Percentiles rank a stretch among this genome's conserved stretches.
Conservation (phyloP, 2,888 invertebrate species). For the Leucozona laternaria region DNA sequence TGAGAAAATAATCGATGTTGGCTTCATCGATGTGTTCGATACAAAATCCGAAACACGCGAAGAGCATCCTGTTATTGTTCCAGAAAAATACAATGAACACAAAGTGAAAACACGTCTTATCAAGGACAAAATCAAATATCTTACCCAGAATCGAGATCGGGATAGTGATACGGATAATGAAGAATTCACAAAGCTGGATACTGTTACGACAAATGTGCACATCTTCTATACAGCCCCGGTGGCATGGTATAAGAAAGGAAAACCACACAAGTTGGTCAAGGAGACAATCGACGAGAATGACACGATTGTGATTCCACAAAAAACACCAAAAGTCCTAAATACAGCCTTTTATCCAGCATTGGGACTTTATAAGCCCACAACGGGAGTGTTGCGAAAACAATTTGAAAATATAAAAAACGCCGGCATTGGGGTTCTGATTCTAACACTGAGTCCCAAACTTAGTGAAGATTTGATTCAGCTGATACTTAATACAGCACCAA, state of each 20-base stretch:
- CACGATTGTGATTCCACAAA: constrained; percentile 77
- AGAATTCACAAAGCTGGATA: constrained; percentile 79
- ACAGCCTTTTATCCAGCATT: constrained; percentile 82
- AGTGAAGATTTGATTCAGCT: constrained; percentile 82
- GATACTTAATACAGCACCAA: constrained; percentile 84
- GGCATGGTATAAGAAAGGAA: constrained; percentile 82
- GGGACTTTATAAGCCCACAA: constrained; percentile 81
- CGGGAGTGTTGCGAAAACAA: constrained; percentile 85
- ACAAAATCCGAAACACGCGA: constrained; percentile 77
- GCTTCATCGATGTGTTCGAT: constrained; percentile 78
- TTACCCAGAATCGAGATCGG: constrained; percentile 78
- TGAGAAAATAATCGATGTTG: constrained; percentile 77
- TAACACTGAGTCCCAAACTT: constrained; percentile 84
- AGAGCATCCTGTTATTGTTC: constrained; percentile 81
- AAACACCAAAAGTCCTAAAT: constrained; percentile 79
- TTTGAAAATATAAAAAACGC: constrained; percentile 86
- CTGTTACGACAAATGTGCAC: constrained; percentile 81
- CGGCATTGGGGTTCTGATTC: constrained; percentile 86
- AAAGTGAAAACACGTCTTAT: constrained; percentile 82
- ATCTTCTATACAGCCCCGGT: constrained; percentile 83
- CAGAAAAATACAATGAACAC: constrained; percentile 83
- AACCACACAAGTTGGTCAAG: constrained; percentile 72
- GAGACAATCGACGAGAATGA: constrained; percentile 70
- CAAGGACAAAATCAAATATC: constrained; percentile 81
- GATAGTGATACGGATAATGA: constrained; percentile 78